Percentiles rank a stretch among this genome's conserved stretches.
phyloP scores from a whole-genome alignment of 2,113 vertebrate genomes.

The Rhodinocichla rosea region DNA sequence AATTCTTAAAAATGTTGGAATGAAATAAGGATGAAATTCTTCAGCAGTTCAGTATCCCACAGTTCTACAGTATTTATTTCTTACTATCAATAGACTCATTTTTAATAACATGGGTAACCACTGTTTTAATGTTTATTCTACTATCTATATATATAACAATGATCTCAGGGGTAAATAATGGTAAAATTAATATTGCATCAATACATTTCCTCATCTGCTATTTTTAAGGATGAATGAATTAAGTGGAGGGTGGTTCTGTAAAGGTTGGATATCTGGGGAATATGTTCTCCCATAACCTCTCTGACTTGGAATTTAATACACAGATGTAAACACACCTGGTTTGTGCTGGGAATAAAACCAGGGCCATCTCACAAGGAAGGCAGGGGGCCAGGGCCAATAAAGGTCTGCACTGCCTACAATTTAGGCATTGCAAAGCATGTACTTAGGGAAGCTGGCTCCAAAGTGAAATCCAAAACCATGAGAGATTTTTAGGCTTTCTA shows the following conservation, averaged over 20 bases:
- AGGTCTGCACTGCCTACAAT: background rate
- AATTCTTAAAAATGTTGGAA: background rate
- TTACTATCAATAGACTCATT: background rate
- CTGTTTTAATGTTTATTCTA: background rate
- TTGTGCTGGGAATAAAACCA: slow-evolving; percentile 44
- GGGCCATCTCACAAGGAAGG: background rate
- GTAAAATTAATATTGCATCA: background rate
- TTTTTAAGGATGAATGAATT: slow-evolving; percentile 25
- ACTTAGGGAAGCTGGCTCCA: background rate
- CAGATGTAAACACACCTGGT: slow-evolving; percentile 63
- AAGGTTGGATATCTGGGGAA: background rate
- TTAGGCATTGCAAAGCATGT: background rate
- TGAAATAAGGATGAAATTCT: background rate
- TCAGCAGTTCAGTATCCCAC: background rate
- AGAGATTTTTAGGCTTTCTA: background rate
- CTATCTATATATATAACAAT: background rate
- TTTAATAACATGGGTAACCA: background rate
- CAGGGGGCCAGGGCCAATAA: background rate
- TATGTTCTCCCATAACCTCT: background rate
- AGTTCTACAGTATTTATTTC: background rate
- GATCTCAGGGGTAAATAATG: background rate
- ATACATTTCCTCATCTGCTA: background rate
- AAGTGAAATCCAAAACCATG: background rate
- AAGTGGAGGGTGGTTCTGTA: background rate
- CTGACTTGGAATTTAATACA: slow-evolving; percentile 5